Percentiles rank a stretch among this genome's conserved stretches.
These are phyloP conservation scores for Perognathus longimembris DNA, from an alignment of 2,113 vertebrate genomes.

Conservation along the genomic window DNA sequence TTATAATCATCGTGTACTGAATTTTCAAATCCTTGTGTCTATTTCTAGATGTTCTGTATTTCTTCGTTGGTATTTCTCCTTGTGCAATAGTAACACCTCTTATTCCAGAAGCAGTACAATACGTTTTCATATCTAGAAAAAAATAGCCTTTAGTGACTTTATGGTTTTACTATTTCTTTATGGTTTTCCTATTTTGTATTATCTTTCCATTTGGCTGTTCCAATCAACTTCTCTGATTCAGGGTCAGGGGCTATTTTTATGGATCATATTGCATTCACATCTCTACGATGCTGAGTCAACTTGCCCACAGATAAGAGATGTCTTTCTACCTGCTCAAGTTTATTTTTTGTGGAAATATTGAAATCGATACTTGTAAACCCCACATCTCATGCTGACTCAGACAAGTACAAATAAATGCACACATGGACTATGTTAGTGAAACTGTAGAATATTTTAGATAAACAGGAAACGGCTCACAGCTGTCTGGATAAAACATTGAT, in stretches of 20 bases:
- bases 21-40: background rate
- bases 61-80: background rate
- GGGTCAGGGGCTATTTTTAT: background rate
- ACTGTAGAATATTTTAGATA: background rate
- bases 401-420: constrained; percentile 12
- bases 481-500: background rate
- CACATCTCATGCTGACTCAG: background rate
- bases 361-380: constrained; percentile 32
- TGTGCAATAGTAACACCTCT: too few relatives aligned
- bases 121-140: background rate
- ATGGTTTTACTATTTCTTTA: background rate
- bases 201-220: background rate
- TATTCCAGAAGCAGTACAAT: too few relatives aligned
- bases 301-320: background rate
- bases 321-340: background rate
- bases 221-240: background rate
- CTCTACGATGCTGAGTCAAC: background rate
- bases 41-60: background rate
- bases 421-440: background rate
- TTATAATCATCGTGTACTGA: background rate
- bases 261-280: background rate
- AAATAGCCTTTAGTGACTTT: background rate
- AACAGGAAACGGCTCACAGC: background rate
- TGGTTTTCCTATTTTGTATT: background rate
- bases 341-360: constrained; percentile 17